Percentiles rank a stretch among this genome's conserved stretches.
Conservation (phyloP, 2,113 vertebrate species). For the Hassar affinis region DNA sequence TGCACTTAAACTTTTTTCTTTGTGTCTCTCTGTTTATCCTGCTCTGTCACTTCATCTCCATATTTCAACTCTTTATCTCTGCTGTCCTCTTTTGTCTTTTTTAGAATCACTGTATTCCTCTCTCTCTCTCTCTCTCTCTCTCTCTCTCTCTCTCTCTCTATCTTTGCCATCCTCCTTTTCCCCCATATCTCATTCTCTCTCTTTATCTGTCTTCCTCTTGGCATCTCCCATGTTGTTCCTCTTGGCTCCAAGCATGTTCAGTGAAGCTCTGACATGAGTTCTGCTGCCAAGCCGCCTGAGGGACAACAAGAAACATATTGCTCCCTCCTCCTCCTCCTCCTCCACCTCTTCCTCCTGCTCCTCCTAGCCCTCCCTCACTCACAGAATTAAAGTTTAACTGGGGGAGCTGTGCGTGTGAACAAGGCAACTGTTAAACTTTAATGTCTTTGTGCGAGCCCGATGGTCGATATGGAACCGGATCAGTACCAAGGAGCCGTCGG, state of each 20-base stretch:
- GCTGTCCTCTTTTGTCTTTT: not conserved
- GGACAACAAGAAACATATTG: conserved; percentile 71
- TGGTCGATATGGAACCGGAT: conserved; percentile 45
- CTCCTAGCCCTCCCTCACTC: conserved; percentile 49
- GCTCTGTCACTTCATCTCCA: not conserved
- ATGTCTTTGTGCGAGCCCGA: conserved; percentile 58
- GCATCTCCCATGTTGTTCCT: conserved; percentile 1
- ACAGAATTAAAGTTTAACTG: conserved; percentile 74
- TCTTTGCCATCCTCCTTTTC: not conserved
- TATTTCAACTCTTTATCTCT: not conserved
- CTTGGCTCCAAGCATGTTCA: conserved; percentile 39
- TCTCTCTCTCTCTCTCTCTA: too few species aligned
- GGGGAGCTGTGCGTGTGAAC: conserved; percentile 32
- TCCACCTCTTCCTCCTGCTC: too few species aligned
- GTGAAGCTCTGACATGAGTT: conserved; percentile 60
- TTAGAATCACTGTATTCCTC: not conserved
- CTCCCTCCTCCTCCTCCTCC: conserved; percentile 52
- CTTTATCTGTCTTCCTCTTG: not conserved
- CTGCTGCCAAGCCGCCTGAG: conserved; percentile 65
- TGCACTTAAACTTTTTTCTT: not conserved
- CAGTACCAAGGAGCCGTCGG: not conserved
- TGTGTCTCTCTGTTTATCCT: not conserved
- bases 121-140: not conserved
- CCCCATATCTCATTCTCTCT: not conserved
- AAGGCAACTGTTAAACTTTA: conserved; percentile 66